phyloP scores from a whole-genome alignment of 1,140 invertebrate species.

The Drosophila yakuba region DNA sequence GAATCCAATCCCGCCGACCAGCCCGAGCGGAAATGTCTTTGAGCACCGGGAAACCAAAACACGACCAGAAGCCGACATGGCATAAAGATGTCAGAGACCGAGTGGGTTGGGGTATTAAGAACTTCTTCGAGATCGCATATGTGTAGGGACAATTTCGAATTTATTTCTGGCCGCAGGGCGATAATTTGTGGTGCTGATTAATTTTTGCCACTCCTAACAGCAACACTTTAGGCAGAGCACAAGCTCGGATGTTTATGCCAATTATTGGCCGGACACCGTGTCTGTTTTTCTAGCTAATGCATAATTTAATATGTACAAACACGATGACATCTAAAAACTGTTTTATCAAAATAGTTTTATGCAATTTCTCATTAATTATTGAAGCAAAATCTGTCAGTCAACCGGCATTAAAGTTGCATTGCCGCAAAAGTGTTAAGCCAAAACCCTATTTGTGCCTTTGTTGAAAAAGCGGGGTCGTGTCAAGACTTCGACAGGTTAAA shows the following conservation, averaged over 20 bases:
- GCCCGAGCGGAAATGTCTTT: constrained; percentile 67
- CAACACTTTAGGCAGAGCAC: not conserved
- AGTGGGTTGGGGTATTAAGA: constrained; percentile 21
- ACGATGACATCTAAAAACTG: not conserved
- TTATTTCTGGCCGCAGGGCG: constrained; percentile 58
- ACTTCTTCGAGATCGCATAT: constrained; percentile 30
- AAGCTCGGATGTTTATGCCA: not conserved
- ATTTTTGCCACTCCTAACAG: constrained; percentile 2
- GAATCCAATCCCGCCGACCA: not conserved
- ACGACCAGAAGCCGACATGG: constrained; percentile 50
- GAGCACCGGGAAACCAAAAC: constrained; percentile 60
- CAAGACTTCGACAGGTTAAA: constrained; percentile 74
- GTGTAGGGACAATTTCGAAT: constrained; percentile 24
- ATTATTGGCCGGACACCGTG: not conserved
- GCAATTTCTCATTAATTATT: constrained; percentile 3
- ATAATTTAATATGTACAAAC: not conserved
- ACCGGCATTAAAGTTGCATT: constrained; percentile 36
- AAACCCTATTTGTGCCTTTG: constrained; percentile 7
- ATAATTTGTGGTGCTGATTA: constrained; percentile 34
- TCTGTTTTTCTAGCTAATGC: not conserved
- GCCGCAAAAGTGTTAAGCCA: constrained; percentile 33
- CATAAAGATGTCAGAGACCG: constrained; percentile 70
- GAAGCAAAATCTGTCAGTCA: constrained; percentile 2
- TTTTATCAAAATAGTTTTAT: not conserved
- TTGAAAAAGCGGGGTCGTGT: constrained; percentile 30